Percentiles rank a stretch among this genome's conserved stretches.
These are phyloP conservation scores for Pelodiscus sinensis DNA, from an alignment of 2,113 vertebrate genomes.

Conservation along the genomic window DNA sequence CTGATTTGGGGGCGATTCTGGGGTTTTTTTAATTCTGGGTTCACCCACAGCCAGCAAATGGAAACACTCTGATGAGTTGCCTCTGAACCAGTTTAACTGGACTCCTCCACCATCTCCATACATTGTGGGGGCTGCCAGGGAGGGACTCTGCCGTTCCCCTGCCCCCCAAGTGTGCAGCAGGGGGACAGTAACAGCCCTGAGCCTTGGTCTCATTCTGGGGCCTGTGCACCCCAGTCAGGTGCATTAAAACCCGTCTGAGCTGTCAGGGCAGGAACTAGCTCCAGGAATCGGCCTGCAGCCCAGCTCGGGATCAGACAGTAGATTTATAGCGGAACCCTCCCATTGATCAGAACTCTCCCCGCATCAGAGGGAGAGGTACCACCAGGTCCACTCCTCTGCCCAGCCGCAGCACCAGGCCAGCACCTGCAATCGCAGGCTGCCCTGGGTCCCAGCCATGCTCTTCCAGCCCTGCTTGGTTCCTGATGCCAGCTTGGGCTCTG, in stretches of 20 bases:
- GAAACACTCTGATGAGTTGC: no score
- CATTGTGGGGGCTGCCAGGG: no score
- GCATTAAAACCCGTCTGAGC: neutral
- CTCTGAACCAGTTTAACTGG: no score
- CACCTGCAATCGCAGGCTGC: neutral
- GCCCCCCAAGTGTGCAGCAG: no score
- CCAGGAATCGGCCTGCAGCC: neutral
- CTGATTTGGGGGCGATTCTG: no score
- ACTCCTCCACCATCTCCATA: no score
- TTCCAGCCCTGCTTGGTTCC: neutral
- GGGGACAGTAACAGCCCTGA: no score
- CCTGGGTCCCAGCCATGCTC: neutral
- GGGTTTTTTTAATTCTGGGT: no score
- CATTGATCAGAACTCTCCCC: neutral
- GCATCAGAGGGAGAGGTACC: neutral
- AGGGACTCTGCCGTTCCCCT: no score
- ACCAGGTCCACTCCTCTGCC: no score
- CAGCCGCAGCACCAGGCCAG: neutral
- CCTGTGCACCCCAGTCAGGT: neutral
- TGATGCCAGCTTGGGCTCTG: neutral
- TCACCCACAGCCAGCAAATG: no score
- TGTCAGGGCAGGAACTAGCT: neutral
- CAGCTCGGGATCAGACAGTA: neutral
- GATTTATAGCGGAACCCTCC: neutral
- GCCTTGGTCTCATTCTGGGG: no score